Evolutionary conservation across 2,888 invertebrate species (phyloP).

Genomic region (Morpho deidamia): DNA sequence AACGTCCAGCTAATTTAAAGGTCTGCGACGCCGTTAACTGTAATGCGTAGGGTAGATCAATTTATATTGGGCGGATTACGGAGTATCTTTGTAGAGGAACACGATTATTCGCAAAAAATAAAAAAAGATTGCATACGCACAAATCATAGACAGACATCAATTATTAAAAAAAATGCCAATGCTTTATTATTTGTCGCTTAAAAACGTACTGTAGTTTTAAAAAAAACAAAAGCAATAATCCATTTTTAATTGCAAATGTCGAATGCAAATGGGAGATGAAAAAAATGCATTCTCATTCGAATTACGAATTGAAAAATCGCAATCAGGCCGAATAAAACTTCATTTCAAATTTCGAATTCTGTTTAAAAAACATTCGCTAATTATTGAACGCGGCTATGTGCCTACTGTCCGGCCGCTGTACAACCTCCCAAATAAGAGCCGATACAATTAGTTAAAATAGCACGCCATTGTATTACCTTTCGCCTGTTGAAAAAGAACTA

Average conservation of each 20-base stretch:
- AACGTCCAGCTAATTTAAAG: slow-evolving; percentile 41
- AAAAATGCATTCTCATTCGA: slow-evolving; percentile 38
- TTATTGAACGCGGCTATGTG: slow-evolving; percentile 62
- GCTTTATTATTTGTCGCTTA: slow-evolving; percentile 13
- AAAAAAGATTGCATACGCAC: slow-evolving; percentile 11
- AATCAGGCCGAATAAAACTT: slow-evolving; percentile 62
- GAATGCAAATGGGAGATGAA: slow-evolving; percentile 29
- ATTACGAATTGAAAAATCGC: slow-evolving; percentile 54
- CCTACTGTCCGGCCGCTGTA: slow-evolving; percentile 39
- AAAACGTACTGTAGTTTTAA: slow-evolving; percentile 22
- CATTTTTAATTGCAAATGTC: slow-evolving; percentile 33
- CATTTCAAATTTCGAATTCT: slow-evolving; percentile 68
- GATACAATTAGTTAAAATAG: slow-evolving; percentile 29
- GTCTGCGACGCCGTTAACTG: slow-evolving; percentile 31
- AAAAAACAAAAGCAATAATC: slow-evolving; percentile 32
- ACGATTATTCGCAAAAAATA: slow-evolving; percentile 6
- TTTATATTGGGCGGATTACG: slow-evolving; percentile 15
- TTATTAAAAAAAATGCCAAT: not conserved
- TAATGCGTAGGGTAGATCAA: slow-evolving; percentile 11
- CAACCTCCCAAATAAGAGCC: slow-evolving; percentile 24
- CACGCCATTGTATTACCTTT: slow-evolving; percentile 28
- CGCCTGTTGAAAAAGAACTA: slow-evolving; percentile 24
- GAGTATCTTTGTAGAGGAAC: slow-evolving; percentile 15
- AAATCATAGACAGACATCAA: slow-evolving; percentile 17
- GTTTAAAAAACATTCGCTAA: slow-evolving; percentile 72